Conservation (phyloP, 2,113 vertebrate genomes). For the Azemiops feae region DNA sequence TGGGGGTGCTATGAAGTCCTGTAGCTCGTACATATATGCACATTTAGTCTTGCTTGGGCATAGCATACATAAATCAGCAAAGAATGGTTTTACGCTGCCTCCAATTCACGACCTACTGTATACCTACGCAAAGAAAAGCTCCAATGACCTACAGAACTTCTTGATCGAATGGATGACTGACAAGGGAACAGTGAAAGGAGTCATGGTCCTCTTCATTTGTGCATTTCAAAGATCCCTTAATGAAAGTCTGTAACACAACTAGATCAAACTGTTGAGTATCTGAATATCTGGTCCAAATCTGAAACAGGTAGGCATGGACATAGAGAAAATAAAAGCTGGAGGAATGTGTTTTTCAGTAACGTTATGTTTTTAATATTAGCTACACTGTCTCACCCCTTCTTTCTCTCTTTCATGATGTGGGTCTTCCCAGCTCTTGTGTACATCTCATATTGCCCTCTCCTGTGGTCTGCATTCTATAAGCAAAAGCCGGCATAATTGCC, state of each 20-base stretch:
- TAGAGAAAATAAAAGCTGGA: background rate
- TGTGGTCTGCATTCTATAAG: background rate
- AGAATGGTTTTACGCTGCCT: background rate
- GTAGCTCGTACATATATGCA: background rate
- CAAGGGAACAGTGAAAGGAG: background rate
- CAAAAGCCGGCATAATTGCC: constrained; percentile 56
- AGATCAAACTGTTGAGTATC: background rate
- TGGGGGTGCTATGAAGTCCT: background rate
- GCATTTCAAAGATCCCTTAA: background rate
- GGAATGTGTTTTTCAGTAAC: constrained; percentile 42
- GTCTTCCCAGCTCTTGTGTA: background rate
- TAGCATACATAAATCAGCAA: background rate
- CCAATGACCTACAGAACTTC: background rate
- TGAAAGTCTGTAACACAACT: background rate
- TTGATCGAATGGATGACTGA: background rate
- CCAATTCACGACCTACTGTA: background rate
- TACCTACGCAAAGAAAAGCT: background rate
- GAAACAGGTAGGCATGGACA: background rate
- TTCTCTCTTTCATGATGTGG: background rate
- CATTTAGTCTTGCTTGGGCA: background rate
- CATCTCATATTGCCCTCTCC: constrained; percentile 24
- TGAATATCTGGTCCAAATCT: background rate
- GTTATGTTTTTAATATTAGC: background rate
- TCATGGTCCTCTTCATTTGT: background rate
- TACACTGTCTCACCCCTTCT: background rate